A percentile compares a stretch with the other conserved stretches of the same genome.
Evolutionary conservation across 2,113 vertebrate species (phyloP).

Genomic region (Cacatua alba): DNA sequence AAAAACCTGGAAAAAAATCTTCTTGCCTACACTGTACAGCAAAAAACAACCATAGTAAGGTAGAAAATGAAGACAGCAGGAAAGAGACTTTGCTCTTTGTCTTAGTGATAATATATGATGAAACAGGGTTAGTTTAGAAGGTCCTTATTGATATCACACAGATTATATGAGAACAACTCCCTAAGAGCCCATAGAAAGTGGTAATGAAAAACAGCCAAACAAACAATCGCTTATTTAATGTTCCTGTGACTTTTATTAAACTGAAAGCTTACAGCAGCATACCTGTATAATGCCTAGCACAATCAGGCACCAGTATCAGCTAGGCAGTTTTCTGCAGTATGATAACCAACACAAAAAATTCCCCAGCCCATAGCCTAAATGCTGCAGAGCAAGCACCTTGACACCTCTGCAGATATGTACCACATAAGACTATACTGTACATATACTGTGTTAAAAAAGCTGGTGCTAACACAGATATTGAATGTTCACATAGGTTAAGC

Average conservation of each 20-base stretch:
- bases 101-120: neutral
- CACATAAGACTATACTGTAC: neutral
- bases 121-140: neutral
- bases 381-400: neutral
- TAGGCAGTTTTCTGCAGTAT: neutral
- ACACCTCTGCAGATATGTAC: fast-evolving
- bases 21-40: neutral
- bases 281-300: neutral
- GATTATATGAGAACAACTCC: neutral
- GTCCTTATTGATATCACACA: neutral
- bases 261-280: neutral
- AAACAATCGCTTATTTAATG: neutral
- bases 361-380: neutral
- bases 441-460: neutral
- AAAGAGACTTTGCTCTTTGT: neutral
- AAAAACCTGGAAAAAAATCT: neutral
- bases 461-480: neutral
- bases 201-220: neutral
- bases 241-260: neutral
- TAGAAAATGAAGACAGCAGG: neutral
- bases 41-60: neutral
- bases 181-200: neutral
- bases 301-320: neutral
- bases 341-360: neutral
- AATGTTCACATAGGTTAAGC: neutral